Evolutionary conservation across 2,888 invertebrate species (phyloP).

Genomic region (Melikaiella ostensackeni): DNA sequence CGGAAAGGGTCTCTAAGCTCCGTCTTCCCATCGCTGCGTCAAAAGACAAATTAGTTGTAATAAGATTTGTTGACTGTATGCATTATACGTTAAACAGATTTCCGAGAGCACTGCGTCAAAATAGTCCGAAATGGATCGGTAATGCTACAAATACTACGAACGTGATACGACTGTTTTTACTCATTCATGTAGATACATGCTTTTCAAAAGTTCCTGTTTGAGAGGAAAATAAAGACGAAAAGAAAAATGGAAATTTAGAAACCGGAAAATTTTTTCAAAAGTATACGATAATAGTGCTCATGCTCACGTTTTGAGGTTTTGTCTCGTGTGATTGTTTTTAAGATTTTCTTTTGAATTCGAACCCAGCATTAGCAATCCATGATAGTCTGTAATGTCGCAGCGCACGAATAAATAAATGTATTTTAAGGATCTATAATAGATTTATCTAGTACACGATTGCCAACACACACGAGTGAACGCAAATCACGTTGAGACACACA

Average conservation of each 20-base stretch:
- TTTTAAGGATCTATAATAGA: slow-evolving; percentile 66
- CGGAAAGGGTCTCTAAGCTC: slow-evolving; percentile 74
- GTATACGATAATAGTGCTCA: slow-evolving; percentile 22
- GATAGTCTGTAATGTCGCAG: slow-evolving; percentile 65
- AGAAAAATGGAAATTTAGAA: neutral
- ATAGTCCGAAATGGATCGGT: slow-evolving; percentile 58
- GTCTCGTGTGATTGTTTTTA: neutral
- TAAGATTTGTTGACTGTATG: slow-evolving; percentile 76
- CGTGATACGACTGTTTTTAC: neutral
- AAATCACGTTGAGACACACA: slow-evolving; percentile 47
- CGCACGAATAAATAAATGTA: slow-evolving; percentile 64
- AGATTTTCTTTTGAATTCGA: slow-evolving; percentile 11
- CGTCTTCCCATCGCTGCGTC: slow-evolving; percentile 77
- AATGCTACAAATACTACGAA: slow-evolving; percentile 46
- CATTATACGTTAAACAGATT: slow-evolving; percentile 59
- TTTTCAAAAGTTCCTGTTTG: neutral
- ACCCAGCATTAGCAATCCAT: slow-evolving; percentile 60
- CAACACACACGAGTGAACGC: slow-evolving; percentile 42
- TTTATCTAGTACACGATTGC: slow-evolving; percentile 54
- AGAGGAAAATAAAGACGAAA: slow-evolving; percentile 16
- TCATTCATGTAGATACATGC: neutral
- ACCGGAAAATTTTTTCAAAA: slow-evolving; percentile 25
- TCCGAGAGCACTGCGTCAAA: slow-evolving; percentile 58
- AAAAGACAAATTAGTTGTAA: slow-evolving; percentile 75
- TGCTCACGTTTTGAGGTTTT: neutral